Evolutionary conservation across 2,113 vertebrate species (phyloP).

Genomic region (Cromileptes altivelis): DNA sequence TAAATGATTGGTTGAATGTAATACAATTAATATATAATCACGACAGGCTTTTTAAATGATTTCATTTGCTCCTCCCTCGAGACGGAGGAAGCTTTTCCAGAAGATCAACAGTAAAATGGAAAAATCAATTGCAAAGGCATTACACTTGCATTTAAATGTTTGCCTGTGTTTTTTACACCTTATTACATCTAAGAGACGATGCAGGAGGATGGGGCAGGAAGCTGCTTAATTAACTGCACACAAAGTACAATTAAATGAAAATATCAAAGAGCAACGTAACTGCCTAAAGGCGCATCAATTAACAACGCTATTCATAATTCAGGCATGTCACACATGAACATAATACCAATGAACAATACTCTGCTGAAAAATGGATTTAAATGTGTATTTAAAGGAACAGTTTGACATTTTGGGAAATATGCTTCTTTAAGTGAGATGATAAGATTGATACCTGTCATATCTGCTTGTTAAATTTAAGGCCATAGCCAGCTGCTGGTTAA

Average conservation of each 20-base stretch:
- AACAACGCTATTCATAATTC: not conserved
- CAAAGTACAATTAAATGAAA: not conserved
- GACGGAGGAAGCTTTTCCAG: not conserved
- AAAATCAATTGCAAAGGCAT: constrained; percentile 13
- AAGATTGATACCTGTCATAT: too few species aligned
- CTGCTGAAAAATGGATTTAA: not conserved
- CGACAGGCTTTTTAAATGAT: not conserved
- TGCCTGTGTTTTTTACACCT: not conserved
- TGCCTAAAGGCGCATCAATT: not conserved
- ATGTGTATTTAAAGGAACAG: not conserved
- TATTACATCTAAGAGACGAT: not conserved
- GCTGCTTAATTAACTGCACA: not conserved
- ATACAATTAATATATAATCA: not conserved
- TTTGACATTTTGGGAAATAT: not conserved
- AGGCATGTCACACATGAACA: not conserved
- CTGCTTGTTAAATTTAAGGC: too few species aligned
- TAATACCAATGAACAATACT: not conserved
- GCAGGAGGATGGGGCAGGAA: not conserved
- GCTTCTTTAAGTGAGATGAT: not conserved
- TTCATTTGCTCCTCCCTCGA: not conserved
- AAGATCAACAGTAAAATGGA: not conserved
- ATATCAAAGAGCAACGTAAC: not conserved
- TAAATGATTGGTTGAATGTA: not conserved
- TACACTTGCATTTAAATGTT: not conserved
- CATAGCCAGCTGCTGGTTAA: too few species aligned